phyloP scores from a whole-genome alignment of 2,888 invertebrate genomes.

The Crematogaster levior region DNA sequence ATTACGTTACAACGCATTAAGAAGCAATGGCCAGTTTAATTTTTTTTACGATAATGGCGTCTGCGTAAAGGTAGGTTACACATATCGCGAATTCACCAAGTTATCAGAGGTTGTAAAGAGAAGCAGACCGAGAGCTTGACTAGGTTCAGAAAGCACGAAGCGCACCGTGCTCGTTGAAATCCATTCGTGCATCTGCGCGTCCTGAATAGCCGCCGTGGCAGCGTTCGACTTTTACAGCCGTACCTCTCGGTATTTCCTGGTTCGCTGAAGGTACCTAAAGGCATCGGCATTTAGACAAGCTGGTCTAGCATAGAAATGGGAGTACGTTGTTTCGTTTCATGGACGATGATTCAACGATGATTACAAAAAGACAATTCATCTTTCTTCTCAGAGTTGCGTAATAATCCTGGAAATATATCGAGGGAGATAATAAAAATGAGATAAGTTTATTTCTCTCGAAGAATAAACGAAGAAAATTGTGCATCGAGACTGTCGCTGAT shows the following conservation, averaged over 20 bases:
- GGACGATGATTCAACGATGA: constrained; percentile 15
- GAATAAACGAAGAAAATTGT: too few species aligned
- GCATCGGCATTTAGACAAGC: constrained; percentile 44
- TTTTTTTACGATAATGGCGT: constrained; percentile 47
- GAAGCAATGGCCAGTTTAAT: constrained; percentile 60
- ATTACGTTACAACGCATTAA: not conserved
- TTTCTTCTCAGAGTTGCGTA: not conserved
- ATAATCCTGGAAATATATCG: not conserved
- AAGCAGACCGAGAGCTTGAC: constrained; percentile 46
- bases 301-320: not conserved
- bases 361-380: not conserved
- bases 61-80: constrained; percentile 49
- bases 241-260: constrained; percentile 75
- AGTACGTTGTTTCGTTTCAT: constrained; percentile 39
- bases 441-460: not conserved
- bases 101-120: constrained; percentile 66
- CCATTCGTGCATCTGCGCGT: constrained; percentile 75
- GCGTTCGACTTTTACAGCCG: constrained; percentile 72
- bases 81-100: constrained; percentile 65
- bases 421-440: not conserved
- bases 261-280: constrained; percentile 55
- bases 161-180: constrained; percentile 67
- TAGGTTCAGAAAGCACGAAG: constrained; percentile 64
- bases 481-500: too few species aligned
- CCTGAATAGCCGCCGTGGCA: constrained; percentile 65